Evolutionary conservation across 2,888 invertebrate species (phyloP).

Genomic region (Cryptocephalus moraei): DNA sequence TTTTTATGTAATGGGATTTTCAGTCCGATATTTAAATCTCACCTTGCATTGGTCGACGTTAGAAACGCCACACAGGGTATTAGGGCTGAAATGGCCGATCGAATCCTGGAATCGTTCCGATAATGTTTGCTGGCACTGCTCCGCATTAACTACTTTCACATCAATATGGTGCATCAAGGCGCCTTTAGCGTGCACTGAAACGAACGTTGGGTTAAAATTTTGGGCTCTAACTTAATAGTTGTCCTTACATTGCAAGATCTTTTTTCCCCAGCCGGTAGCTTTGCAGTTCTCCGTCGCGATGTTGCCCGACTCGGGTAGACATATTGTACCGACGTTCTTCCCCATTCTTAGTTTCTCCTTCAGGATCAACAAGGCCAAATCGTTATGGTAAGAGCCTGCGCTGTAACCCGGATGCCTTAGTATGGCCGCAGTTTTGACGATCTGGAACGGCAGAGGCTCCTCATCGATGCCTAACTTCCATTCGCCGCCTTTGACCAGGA

Average conservation of each 20-base stretch:
- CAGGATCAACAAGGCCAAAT: conserved; percentile 62
- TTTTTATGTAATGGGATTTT: too few relatives aligned
- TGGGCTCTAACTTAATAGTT: neutral
- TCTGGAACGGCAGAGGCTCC: conserved; percentile 71
- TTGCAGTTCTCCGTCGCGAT: conserved; percentile 56
- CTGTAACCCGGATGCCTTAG: conserved; percentile 61
- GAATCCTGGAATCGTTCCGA: conserved; percentile 47
- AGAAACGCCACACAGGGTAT: conserved; percentile 62
- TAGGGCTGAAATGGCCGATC: conserved; percentile 47
- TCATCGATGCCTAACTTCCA: conserved; percentile 75
- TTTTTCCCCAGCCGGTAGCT: conserved; percentile 77
- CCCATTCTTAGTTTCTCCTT: conserved; percentile 52
- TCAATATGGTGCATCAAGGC: conserved; percentile 66
- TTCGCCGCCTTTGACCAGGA: conserved; percentile 71
- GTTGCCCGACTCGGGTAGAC: conserved; percentile 50
- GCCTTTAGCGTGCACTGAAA: conserved; percentile 61
- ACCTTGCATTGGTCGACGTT: conserved; percentile 68
- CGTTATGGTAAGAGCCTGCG: conserved; percentile 49
- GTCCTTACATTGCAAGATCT: conserved; percentile 60
- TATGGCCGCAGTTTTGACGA: conserved; percentile 59
- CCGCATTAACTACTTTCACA: conserved; percentile 52
- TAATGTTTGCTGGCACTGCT: conserved; percentile 51
- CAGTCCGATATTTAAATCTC: conserved; percentile 15
- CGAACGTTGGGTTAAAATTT: neutral
- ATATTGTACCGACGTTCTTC: conserved; percentile 65